Conservation (phyloP, 2,113 vertebrate species). For the Furnarius figulus region DNA sequence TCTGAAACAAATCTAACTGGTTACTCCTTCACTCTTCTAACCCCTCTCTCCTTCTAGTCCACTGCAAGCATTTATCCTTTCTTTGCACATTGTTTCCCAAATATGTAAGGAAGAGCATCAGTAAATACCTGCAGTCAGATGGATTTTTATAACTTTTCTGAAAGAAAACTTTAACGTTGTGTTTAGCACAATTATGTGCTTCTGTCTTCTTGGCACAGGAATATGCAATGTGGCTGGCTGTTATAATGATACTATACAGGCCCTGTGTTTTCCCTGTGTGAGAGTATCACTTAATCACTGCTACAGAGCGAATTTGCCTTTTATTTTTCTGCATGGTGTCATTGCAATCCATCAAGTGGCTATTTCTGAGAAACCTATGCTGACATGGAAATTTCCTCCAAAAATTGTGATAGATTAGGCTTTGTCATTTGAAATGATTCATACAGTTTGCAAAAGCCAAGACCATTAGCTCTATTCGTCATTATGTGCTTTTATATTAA, state of each 20-base stretch:
- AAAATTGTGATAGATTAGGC: background rate
- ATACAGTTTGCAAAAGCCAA: background rate
- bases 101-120: background rate
- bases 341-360: background rate
- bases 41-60: background rate
- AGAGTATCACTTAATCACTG: background rate
- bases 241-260: background rate
- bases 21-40: background rate
- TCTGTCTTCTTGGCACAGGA: background rate
- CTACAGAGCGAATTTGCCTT: background rate
- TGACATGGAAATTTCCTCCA: background rate
- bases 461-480: background rate
- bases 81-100: background rate
- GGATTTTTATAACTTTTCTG: background rate
- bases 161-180: background rate
- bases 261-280: background rate
- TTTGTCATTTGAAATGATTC: background rate
- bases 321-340: background rate
- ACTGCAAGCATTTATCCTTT: background rate
- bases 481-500: background rate
- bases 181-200: background rate
- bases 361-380: background rate
- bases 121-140: background rate
- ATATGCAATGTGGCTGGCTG: background rate
- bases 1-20: background rate